Base-by-base conservation (phyloP, 2,888 invertebrate genomes). In the Lottia scabra region DNA sequence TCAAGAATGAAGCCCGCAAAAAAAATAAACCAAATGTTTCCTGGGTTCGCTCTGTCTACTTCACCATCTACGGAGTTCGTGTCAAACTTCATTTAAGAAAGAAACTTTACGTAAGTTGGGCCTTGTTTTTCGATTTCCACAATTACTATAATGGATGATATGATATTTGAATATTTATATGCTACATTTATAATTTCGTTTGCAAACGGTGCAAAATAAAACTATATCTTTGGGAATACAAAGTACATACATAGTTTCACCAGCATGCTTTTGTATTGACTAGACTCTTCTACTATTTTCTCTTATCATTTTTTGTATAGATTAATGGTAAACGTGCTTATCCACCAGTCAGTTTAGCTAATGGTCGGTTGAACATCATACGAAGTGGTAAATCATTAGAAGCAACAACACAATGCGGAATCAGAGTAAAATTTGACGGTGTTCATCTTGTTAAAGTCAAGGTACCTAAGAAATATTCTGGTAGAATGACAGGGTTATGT, bases 341-440 rank as follows among this genome's bases (percentile, higher is more conserved):
- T 15, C 65, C 79, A 12, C 79, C 79, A 27, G 63, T 72, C 27
- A 68, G 62, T 13, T 43, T 65, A 19, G 67, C 68, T 16, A 62
- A 43, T 19, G 73, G 67, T 5, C 70, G 68, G 12, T 43, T 77
- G 0, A 68, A 70, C 46, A 68, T 79, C 38, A 73, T 77, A 27
- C 19, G 67, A 26, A 73, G 65, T 23, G 75, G 76, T 15, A 46
- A 70, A 43, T 64, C 63, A 12, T 65, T 78, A 5, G 75, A 78
- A 63, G 73, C 77, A 16, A 63, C 72, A 56, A 77, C 77, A 0
- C 45, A 68, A 16, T 81, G 81, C 56, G 79, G 78, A 1, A 70
- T 81, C 16, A 64, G 70, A 19, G 77, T 81, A 0, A 76, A 73
- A 26, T 82, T 82, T 67, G 78, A 82, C 26, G 81, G 80, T 2